Percentiles rank a stretch among this genome's conserved stretches.
These are phyloP conservation scores for Aplochiton taeniatus DNA, from an alignment of 2,797 vertebrate genomes.

Conservation along the genomic window DNA sequence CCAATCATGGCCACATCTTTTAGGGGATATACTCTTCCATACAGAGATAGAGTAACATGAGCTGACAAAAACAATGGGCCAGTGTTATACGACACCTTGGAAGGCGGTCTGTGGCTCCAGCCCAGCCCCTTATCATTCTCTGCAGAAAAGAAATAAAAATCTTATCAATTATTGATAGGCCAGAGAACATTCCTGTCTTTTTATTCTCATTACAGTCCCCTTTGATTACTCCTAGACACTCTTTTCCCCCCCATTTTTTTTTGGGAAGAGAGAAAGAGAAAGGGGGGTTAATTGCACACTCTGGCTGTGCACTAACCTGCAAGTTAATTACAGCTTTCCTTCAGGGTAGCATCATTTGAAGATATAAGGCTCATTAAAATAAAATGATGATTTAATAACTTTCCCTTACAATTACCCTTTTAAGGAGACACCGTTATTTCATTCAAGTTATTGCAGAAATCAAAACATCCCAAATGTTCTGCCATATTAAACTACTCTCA, in stretches of 20 bases:
- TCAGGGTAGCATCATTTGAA: conserved; percentile 67
- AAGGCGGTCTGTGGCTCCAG: conserved; percentile 16
- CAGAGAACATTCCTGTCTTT: conserved; percentile 44
- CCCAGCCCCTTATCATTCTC: conserved; percentile 51
- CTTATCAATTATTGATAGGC: conserved; percentile 57
- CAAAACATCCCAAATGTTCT: conserved; percentile 37
- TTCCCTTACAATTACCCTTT: conserved; percentile 59
- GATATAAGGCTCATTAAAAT: conserved; percentile 72
- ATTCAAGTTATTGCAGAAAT: conserved; percentile 39
- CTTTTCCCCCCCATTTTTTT: conserved; percentile 24
- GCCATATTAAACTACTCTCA: not conserved
- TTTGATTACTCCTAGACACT: conserved; percentile 58
- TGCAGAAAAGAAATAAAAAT: conserved; percentile 39
- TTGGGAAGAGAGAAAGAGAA: conserved; percentile 29
- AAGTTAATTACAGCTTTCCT: conserved; percentile 75
- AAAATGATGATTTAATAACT: conserved; percentile 74
- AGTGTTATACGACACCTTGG: conserved; percentile 53
- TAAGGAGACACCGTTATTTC: conserved; percentile 49
- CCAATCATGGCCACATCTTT: conserved; percentile 40
- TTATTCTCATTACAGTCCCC: conserved; percentile 59
- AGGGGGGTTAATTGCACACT: conserved; percentile 67
- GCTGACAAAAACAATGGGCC: conserved; percentile 17
- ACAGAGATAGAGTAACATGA: conserved; percentile 17
- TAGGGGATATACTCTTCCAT: conserved; percentile 28
- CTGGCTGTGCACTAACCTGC: conserved; percentile 66